phyloP scores from a whole-genome alignment of 2,113 vertebrate genomes.

The Ivindomyrus marchei region DNA sequence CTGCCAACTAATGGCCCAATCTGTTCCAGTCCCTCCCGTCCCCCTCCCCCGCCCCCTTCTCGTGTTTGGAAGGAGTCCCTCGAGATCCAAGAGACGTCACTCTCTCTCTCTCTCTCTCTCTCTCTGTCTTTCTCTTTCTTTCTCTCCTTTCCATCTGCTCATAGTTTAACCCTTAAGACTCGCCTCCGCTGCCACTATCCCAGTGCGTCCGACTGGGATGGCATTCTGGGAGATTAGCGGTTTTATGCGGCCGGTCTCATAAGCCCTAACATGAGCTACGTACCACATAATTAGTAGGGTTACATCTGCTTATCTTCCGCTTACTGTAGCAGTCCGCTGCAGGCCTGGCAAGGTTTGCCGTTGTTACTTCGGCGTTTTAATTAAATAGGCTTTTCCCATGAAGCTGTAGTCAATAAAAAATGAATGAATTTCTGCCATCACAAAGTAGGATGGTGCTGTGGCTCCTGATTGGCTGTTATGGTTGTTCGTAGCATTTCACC shows the following conservation, averaged over 20 bases:
- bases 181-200: not conserved
- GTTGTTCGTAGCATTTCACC: not conserved
- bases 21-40: constrained; percentile 8
- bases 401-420: not conserved
- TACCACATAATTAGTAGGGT: constrained; percentile 1
- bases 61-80: constrained; percentile 12
- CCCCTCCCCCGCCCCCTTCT: not conserved
- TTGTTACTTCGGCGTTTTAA: not conserved
- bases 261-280: not conserved
- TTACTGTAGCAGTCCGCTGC: not conserved
- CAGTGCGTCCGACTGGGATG: not conserved
- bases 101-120: not conserved
- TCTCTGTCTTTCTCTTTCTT: not conserved
- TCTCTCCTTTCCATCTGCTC: constrained; percentile 12
- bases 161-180: not conserved
- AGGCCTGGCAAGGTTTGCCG: too few relatives aligned
- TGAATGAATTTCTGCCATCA: not conserved
- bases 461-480: not conserved
- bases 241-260: not conserved
- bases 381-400: not conserved
- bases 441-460: not conserved
- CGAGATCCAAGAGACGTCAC: not conserved
- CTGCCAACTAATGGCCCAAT: constrained; percentile 17
- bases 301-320: constrained; percentile 9
- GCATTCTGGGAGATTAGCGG: not conserved